These are phyloP conservation scores for Pterocles gutturalis DNA, from an alignment of 2,113 vertebrate species.

Conservation along the genomic window DNA sequence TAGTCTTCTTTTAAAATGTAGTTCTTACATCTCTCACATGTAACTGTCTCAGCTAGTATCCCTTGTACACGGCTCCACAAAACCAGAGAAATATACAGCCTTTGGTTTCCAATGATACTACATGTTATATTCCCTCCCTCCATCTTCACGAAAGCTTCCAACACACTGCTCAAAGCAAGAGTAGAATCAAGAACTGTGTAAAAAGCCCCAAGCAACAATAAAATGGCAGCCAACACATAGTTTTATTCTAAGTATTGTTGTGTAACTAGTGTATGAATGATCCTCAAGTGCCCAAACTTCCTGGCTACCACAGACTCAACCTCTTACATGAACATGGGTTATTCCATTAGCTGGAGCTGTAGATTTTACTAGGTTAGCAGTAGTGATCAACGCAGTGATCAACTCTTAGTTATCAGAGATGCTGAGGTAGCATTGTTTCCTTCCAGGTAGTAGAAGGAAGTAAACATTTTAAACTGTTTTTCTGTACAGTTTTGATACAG, in stretches of 20 bases:
- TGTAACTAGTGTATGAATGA: background rate
- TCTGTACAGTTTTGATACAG: background rate
- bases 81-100: background rate
- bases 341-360: background rate
- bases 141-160: background rate
- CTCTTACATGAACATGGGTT: background rate
- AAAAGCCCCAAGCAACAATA: background rate
- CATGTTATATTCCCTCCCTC: background rate
- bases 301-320: background rate
- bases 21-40: background rate
- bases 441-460: background rate
- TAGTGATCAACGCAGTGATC: background rate
- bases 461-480: background rate
- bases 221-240: background rate
- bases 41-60: background rate
- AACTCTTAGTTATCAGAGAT: background rate
- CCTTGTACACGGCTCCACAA: background rate
- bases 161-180: background rate
- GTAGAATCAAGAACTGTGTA: background rate
- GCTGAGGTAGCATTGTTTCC: background rate
- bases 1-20: background rate
- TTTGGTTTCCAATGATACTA: background rate
- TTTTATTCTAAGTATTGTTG: background rate
- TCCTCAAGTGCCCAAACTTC: background rate
- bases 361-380: background rate